Evolutionary conservation across 2,113 vertebrate species (phyloP).

Genomic region (Halcyon malimbica): DNA sequence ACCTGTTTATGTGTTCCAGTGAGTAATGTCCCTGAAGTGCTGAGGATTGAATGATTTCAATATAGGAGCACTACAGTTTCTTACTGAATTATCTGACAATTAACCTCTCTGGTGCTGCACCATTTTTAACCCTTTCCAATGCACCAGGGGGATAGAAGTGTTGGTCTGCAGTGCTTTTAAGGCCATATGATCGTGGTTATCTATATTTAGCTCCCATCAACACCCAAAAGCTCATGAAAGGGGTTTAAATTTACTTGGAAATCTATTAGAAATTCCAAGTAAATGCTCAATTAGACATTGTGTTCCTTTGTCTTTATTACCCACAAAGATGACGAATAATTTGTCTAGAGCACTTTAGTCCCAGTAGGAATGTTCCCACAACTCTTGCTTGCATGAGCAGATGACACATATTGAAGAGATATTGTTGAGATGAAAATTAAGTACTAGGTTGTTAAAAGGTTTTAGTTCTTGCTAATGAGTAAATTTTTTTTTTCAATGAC

Average conservation of each 20-base stretch:
- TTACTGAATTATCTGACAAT: neutral
- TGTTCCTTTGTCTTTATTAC: slow-evolving; percentile 31
- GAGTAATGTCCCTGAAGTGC: neutral
- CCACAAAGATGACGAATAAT: neutral
- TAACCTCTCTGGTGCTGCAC: neutral
- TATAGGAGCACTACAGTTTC: neutral
- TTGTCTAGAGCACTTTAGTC: neutral
- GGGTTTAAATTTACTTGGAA: slow-evolving; percentile 26
- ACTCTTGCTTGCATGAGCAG: slow-evolving; percentile 34
- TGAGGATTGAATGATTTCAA: neutral
- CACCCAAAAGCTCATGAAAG: neutral
- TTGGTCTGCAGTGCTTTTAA: neutral
- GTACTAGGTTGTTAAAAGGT: slow-evolving; percentile 9
- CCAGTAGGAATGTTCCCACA: neutral
- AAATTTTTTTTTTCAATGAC: neutral
- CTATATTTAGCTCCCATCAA: neutral
- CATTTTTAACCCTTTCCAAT: neutral
- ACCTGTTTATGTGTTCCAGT: neutral
- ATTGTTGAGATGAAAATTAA: slow-evolving; percentile 35
- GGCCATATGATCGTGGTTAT: neutral
- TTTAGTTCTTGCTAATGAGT: slow-evolving; percentile 33
- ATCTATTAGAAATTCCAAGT: slow-evolving; percentile 27
- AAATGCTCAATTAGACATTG: slow-evolving; percentile 13
- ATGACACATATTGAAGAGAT: slow-evolving; percentile 12
- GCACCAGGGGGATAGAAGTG: neutral